A percentile compares a stretch with the other conserved stretches of the same genome.
Evolutionary conservation across 2,113 vertebrate genomes (phyloP).

Genomic region (Prinia subflava): DNA sequence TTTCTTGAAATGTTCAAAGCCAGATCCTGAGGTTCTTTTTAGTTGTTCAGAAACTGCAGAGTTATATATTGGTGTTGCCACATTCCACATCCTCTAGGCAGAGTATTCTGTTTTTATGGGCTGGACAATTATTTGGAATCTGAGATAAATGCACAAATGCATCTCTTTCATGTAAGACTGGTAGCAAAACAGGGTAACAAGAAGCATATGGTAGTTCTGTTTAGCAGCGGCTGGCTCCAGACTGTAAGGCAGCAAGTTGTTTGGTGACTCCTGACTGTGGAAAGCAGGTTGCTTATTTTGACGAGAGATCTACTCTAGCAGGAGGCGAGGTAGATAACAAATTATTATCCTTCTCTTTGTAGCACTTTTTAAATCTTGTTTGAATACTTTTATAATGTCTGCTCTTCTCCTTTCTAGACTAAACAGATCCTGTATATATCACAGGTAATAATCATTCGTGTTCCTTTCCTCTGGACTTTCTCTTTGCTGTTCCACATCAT

Average conservation of each 20-base stretch:
- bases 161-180: background rate
- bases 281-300: background rate
- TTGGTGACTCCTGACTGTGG: background rate
- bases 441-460: conserved; percentile 34
- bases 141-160: background rate
- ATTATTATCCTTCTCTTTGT: background rate
- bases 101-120: background rate
- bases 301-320: background rate
- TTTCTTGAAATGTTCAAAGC: background rate
- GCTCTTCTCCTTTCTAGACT: conserved; percentile 63
- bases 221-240: background rate
- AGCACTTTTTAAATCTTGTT: background rate
- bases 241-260: background rate
- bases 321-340: background rate
- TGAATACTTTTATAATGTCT: conserved; percentile 30
- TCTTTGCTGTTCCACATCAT: background rate
- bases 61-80: background rate
- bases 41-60: background rate
- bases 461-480: conserved; percentile 26
- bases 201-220: background rate
- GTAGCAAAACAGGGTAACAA: background rate
- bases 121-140: background rate
- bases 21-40: background rate
- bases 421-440: conserved; percentile 37
- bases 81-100: background rate